Conservation (phyloP, 2,797 vertebrate genomes). For the Spinus pinus region DNA sequence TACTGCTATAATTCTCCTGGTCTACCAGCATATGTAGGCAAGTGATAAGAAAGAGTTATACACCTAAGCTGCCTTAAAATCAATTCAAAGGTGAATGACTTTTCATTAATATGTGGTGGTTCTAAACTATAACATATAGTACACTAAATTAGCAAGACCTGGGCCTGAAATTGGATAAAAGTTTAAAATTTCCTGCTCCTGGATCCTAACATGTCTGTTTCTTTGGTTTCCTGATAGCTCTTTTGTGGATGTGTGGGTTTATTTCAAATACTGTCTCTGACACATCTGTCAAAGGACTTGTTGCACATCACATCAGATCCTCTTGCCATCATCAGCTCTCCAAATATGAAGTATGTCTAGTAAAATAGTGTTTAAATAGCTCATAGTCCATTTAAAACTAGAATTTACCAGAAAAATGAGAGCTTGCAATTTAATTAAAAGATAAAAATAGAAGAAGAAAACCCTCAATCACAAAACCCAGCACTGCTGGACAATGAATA, state of each 20-base stretch:
- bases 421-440: background rate
- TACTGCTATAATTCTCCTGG: background rate
- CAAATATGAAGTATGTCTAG: background rate
- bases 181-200: background rate
- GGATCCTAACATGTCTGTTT: background rate
- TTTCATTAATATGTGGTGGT: background rate
- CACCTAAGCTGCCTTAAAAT: background rate
- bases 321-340: background rate
- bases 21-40: background rate
- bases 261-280: background rate
- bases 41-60: background rate
- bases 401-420: background rate
- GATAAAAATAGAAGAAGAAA: background rate
- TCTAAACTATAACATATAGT: background rate
- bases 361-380: background rate
- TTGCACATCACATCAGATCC: background rate
- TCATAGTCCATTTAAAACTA: background rate
- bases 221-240: background rate
- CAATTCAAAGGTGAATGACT: background rate
- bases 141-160: background rate
- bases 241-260: background rate
- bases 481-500: background rate
- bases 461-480: background rate
- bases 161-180: background rate
- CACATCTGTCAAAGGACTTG: background rate